These are phyloP conservation scores for Dreissena polymorpha DNA, from an alignment of 1,140 invertebrate species.

Conservation along the genomic window DNA sequence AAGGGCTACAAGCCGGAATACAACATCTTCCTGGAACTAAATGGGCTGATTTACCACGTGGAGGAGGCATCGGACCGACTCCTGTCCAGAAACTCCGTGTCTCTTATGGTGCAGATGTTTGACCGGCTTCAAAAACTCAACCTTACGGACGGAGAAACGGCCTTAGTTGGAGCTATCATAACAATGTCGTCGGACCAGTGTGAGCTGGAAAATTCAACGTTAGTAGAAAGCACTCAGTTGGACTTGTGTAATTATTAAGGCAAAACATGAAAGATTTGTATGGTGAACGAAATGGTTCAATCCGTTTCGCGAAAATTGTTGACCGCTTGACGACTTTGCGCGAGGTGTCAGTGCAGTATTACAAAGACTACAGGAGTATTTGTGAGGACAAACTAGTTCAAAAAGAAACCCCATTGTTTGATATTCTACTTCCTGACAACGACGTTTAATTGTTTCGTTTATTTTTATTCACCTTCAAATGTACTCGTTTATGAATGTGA, in stretches of 20 bases:
- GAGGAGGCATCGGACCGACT: constrained; percentile 41
- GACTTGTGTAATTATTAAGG: constrained; percentile 15
- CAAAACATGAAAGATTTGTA: not conserved
- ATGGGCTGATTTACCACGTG: constrained; percentile 28
- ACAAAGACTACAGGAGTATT: constrained; percentile 36
- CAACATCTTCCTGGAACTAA: constrained; percentile 30
- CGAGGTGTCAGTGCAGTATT: constrained; percentile 18
- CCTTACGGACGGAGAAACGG: constrained; percentile 31
- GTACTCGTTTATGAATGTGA: not conserved
- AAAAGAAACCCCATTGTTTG: constrained; percentile 14
- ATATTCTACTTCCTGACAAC: constrained; percentile 21
- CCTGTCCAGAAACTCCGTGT: constrained; percentile 7
- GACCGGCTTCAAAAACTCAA: constrained; percentile 10
- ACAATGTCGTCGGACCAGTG: constrained; percentile 41
- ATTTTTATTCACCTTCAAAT: not conserved
- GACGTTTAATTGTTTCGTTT: not conserved
- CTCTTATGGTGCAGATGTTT: not conserved
- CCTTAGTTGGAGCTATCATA: constrained; percentile 14
- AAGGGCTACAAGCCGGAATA: constrained; percentile 17
- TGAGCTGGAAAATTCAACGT: constrained; percentile 16
- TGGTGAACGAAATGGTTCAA: not conserved
- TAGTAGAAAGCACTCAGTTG: constrained; percentile 36
- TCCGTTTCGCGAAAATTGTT: constrained; percentile 26
- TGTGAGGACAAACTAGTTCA: constrained; percentile 35
- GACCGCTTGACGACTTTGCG: constrained; percentile 26